Conservation (phyloP, 2,113 vertebrate species). For the Gadus chalcogrammus region DNA sequence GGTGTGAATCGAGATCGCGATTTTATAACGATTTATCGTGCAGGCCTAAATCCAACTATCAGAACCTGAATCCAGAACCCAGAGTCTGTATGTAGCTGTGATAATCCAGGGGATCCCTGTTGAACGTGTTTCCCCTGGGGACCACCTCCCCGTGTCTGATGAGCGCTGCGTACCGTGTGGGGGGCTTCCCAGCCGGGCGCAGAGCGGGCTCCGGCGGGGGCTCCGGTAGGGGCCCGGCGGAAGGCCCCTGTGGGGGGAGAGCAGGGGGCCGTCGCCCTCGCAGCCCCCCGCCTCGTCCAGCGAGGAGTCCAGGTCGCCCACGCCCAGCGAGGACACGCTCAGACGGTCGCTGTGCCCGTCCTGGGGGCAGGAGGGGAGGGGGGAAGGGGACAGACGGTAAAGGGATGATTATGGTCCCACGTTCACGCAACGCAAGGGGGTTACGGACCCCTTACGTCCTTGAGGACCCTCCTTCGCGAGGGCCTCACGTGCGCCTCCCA, state of each 20-base stretch:
- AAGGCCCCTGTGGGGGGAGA: slow-evolving; percentile 75
- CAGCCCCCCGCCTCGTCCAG: slow-evolving; percentile 81
- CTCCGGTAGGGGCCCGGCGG: slow-evolving; percentile 65
- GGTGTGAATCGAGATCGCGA: no score
- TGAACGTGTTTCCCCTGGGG: slow-evolving; percentile 3
- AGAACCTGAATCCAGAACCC: no score
- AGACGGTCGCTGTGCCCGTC: slow-evolving; percentile 84
- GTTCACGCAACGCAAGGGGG: no score
- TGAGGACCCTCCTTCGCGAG: no score
- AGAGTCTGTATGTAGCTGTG: neutral
- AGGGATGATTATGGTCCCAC: no score
- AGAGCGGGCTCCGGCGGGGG: slow-evolving; percentile 65
- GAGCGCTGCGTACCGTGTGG: slow-evolving; percentile 66
- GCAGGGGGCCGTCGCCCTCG: slow-evolving; percentile 71
- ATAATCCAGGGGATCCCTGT: neutral
- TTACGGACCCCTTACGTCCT: no score
- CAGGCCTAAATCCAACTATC: no score
- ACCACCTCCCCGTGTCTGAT: slow-evolving; percentile 42
- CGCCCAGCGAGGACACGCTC: slow-evolving; percentile 84
- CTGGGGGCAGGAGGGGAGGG: slow-evolving; percentile 65
- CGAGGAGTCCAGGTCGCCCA: slow-evolving; percentile 84
- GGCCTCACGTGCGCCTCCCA: no score
- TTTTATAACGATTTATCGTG: no score
- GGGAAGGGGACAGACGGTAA: slow-evolving; percentile 55
- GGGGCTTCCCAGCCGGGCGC: slow-evolving; percentile 74